Conservation (phyloP, 2,888 invertebrate genomes). For the Calephelis perditalis region DNA sequence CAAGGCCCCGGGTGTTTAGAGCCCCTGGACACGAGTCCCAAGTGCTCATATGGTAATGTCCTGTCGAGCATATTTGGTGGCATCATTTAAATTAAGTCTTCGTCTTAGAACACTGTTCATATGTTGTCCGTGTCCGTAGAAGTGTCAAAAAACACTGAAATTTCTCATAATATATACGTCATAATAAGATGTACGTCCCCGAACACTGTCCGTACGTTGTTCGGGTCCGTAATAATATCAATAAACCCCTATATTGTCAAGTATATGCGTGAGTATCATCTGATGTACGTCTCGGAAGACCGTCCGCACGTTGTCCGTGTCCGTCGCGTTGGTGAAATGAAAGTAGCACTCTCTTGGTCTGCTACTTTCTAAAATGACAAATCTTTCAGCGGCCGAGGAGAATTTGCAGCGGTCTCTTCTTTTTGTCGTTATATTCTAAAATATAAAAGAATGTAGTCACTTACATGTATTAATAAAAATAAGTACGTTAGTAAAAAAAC, state of each 20-base stretch:
- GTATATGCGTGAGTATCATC: constrained; percentile 76
- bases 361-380: constrained; percentile 52
- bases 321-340: constrained; percentile 87
- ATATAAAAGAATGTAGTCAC: neutral
- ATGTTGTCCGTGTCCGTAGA: too few relatives aligned
- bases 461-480: neutral
- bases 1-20: too few relatives aligned
- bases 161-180: too few relatives aligned
- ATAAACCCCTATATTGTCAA: constrained; percentile 65
- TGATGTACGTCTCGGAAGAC: constrained; percentile 87
- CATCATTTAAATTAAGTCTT: too few relatives aligned
- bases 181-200: too few relatives aligned
- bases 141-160: too few relatives aligned
- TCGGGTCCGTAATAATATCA: constrained; percentile 28
- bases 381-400: constrained; percentile 50
- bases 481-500: too few relatives aligned
- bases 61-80: too few relatives aligned
- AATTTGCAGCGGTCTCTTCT: constrained; percentile 49
- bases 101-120: too few relatives aligned
- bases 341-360: constrained; percentile 80
- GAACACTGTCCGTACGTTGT: too few relatives aligned
- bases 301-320: constrained; percentile 84
- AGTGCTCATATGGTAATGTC: too few relatives aligned
- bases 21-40: too few relatives aligned
- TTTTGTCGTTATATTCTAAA: constrained; percentile 77